Base-by-base conservation (phyloP, 2,888 invertebrate genomes). In the Lumbricus terrestris region DNA sequence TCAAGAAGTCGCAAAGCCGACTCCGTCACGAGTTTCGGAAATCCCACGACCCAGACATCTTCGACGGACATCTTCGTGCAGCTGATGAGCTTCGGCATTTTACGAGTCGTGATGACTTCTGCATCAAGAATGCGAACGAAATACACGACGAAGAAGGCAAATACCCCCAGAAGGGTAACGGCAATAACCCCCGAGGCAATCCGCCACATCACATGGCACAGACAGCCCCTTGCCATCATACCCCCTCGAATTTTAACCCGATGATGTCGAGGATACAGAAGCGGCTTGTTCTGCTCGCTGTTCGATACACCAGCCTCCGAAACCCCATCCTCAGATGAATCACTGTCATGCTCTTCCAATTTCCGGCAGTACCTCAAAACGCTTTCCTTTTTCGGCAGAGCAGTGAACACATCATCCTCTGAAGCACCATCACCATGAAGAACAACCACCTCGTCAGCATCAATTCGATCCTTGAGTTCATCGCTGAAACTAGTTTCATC, bases 21-120 rank as follows among this genome's bases (percentile, higher is more conserved):
- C 94, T 97, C 97, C 20, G 97, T 96, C 90, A 96, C 96, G 89
- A 97, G 95, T 93, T 96, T 96, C 0, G 97, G 96, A 94, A 97
- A 95, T 90, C 96, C 96, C 90, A 95, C 95, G 6, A 96, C 96
- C 97, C 97, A 97, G 11, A 97, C 95, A 38, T 91, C 91, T 37
- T 91, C 89, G 23, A 90, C 91, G 1, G 4, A 47, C 33, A 91
- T 20, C 29, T 35, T 35, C 0, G 90, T 88, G 82, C 91, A 91
- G 18, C 89, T 89, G 37, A 90, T 35, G 15, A 90, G 23, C 37
- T 88, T 35, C 40, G 33, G 20, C 3, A 18, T 40, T 42, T 54
- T 38, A 38, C 54, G 38, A 54, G 35, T 35, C n/a, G n/a, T 15
- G 47, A n/a, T n/a, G n/a, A 85, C 34, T 33, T 37, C 35, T 20